Evolutionary conservation across 2,113 vertebrate genomes (phyloP).

Genomic region (Neopipo cinnamomea): DNA sequence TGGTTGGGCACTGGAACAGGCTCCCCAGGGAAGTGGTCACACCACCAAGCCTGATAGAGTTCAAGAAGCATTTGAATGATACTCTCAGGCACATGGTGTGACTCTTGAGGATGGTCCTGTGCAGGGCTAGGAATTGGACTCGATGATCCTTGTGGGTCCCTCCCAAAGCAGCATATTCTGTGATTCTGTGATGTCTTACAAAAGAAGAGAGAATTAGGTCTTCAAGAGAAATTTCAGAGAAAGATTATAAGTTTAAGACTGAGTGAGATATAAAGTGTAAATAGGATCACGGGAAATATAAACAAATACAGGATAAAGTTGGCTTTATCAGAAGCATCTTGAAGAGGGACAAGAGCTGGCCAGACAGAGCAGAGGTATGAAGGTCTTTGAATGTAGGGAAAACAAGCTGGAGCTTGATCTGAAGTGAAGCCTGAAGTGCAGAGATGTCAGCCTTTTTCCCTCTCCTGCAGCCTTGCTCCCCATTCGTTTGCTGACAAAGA

Average conservation of each 20-base stretch:
- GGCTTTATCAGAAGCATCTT: background rate
- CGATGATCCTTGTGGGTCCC: no score
- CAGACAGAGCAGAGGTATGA: background rate
- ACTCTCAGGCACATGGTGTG: no score
- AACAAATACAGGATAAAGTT: background rate
- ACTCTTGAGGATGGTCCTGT: no score
- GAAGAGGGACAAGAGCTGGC: background rate
- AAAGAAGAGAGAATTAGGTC: background rate
- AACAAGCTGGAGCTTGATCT: background rate
- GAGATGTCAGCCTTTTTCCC: background rate
- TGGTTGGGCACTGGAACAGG: no score
- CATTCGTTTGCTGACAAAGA: background rate
- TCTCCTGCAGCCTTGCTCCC: background rate
- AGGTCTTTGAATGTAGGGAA: background rate
- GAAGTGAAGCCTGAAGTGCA: background rate
- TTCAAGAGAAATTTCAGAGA: background rate
- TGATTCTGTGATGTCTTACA: background rate
- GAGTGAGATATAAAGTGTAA: background rate
- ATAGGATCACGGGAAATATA: background rate
- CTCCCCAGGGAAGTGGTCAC: no score
- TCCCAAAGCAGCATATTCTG: no score
- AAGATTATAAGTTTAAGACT: background rate
- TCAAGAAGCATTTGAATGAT: no score
- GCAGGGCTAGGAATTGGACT: no score
- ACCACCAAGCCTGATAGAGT: no score